These are phyloP conservation scores for Phaenicophaeus curvirostris DNA, from an alignment of 2,797 vertebrate species.

Conservation along the genomic window DNA sequence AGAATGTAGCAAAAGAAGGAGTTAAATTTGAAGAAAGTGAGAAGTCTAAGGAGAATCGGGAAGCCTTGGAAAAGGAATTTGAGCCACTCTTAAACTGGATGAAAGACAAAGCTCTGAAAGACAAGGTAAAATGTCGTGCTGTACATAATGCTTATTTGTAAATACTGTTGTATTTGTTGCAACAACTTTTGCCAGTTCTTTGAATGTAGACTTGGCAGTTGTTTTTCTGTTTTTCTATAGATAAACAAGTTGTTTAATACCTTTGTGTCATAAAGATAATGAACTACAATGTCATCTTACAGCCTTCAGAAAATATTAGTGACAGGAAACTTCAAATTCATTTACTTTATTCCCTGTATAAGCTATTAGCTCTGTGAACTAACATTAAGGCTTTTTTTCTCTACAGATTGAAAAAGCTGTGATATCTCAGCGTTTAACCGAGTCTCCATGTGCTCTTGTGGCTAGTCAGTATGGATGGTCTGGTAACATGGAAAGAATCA, in stretches of 20 bases:
- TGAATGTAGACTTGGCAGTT: neutral
- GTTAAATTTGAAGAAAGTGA: slow-evolving; percentile 96
- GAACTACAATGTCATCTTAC: neutral
- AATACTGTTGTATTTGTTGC: neutral
- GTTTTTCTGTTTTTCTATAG: neutral
- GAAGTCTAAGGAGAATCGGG: slow-evolving; percentile 91
- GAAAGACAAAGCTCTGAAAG: slow-evolving; percentile 95
- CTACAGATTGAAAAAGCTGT: slow-evolving; percentile 94
- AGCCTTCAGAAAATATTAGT: neutral
- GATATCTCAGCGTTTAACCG: slow-evolving; percentile 92
- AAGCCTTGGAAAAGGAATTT: slow-evolving; percentile 92
- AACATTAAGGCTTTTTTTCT: neutral
- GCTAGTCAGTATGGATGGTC: slow-evolving; percentile 99
- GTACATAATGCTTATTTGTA: neutral
- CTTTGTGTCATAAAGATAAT: neutral
- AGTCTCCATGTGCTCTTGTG: slow-evolving; percentile 94
- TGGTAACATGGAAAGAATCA: slow-evolving; percentile 99
- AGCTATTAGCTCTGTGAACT: neutral
- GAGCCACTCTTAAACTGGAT: slow-evolving; percentile 96
- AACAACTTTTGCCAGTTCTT: neutral
- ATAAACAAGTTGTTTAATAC: neutral
- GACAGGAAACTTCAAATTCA: neutral
- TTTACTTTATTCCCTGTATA: neutral
- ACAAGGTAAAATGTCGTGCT: slow-evolving; percentile 81
- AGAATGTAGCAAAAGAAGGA: slow-evolving; percentile 98